A percentile compares a stretch with the other conserved stretches of the same genome.
These are phyloP conservation scores for Apogon talboti DNA, from an alignment of 2,797 vertebrate species.

Conservation along the genomic window DNA sequence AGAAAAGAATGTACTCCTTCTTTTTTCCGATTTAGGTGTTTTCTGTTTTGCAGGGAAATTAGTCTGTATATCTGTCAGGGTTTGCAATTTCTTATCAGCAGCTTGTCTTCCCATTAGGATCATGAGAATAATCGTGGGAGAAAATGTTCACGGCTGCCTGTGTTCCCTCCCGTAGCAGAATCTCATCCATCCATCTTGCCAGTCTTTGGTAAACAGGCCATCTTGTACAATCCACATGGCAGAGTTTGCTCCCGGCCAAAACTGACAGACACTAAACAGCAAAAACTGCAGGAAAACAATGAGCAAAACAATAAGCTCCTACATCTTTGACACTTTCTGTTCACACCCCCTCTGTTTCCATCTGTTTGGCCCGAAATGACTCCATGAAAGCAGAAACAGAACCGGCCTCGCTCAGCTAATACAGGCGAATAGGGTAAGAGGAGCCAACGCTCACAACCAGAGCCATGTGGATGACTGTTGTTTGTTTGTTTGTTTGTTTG, in stretches of 20 bases:
- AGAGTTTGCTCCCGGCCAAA: slow-evolving; percentile 42
- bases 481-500: no score
- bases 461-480: no score
- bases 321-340: slow-evolving; percentile 40
- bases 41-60: slow-evolving; percentile 2
- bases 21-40: slow-evolving; percentile 1
- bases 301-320: slow-evolving; percentile 51
- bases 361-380: slow-evolving; percentile 38
- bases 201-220: slow-evolving; percentile 43
- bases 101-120: neutral
- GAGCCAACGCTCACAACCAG: no score
- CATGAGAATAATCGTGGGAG: neutral
- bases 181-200: slow-evolving; percentile 45
- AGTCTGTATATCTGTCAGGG: neutral
- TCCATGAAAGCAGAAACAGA: neutral
- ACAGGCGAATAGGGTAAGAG: no score
- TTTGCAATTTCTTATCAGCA: neutral
- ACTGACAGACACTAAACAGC: slow-evolving; percentile 48
- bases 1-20: neutral
- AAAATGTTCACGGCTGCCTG: slow-evolving; percentile 11
- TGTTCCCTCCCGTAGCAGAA: slow-evolving; percentile 45
- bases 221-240: slow-evolving; percentile 58
- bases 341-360: slow-evolving; percentile 33
- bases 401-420: slow-evolving; percentile 1
- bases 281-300: slow-evolving; percentile 39